Percentiles rank a stretch among this genome's conserved stretches.
Conservation (phyloP, 2,888 invertebrate genomes). For the Lasioglossum villosulum region DNA sequence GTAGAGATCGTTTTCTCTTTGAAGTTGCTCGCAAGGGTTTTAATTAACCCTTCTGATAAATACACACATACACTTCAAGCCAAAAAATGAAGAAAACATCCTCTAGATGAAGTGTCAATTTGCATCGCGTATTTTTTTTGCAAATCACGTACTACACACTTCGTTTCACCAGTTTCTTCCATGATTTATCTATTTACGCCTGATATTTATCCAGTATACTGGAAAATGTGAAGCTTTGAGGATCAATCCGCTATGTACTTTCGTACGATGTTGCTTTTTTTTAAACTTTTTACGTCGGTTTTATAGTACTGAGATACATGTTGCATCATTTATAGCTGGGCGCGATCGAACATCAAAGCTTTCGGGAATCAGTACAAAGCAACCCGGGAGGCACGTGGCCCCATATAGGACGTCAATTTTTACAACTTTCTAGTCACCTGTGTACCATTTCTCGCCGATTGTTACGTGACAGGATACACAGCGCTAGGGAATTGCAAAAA, state of each 20-base stretch:
- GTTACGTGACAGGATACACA: slow-evolving; percentile 25
- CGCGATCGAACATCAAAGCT: neutral
- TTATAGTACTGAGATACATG: neutral
- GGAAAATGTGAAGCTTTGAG: neutral
- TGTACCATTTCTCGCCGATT: slow-evolving; percentile 15
- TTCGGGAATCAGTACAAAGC: neutral
- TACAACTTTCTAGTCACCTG: slow-evolving; percentile 17
- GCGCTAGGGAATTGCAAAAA: slow-evolving; percentile 38
- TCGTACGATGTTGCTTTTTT: neutral
- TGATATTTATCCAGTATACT: neutral
- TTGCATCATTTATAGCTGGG: neutral
- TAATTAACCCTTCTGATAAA: neutral
- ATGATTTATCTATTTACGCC: neutral
- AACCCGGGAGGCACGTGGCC: neutral
- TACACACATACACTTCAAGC: neutral
- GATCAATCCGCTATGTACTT: neutral
- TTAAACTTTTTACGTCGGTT: neutral
- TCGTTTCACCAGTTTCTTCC: neutral
- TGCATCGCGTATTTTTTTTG: neutral
- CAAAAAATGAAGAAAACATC: neutral
- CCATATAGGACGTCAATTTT: slow-evolving; percentile 27
- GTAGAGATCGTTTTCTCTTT: neutral
- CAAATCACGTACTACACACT: neutral
- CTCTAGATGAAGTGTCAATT: neutral
- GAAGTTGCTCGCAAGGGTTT: neutral